A percentile compares a stretch with the other conserved stretches of the same genome.
These are phyloP conservation scores for Isoperla grammatica DNA, from an alignment of 2,888 invertebrate species.

Conservation along the genomic window DNA sequence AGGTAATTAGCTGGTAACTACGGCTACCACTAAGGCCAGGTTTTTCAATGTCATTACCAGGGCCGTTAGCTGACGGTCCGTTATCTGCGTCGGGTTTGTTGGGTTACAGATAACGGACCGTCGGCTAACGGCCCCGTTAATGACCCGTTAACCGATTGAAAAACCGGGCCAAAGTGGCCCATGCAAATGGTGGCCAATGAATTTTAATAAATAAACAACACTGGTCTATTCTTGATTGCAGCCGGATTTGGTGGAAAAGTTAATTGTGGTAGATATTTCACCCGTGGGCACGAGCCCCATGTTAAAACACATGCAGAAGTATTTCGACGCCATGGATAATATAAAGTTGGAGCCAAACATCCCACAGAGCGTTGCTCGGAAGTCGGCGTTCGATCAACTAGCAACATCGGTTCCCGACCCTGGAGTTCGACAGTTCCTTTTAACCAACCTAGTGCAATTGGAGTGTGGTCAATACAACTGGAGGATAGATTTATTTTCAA, in stretches of 20 bases:
- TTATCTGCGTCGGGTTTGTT: no score
- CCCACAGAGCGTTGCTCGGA: conserved; percentile 64
- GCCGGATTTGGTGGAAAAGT: conserved; percentile 58
- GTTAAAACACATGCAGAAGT: conserved; percentile 54
- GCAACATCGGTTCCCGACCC: conserved; percentile 46
- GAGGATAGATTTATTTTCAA: conserved; percentile 71
- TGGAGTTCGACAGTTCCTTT: conserved; percentile 60
- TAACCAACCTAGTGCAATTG: conserved; percentile 75
- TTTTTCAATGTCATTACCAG: not conserved
- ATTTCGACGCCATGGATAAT: conserved; percentile 61
- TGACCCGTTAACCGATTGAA: no score
- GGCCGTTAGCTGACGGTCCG: no score
- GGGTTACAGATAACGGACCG: no score
- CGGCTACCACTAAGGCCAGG: no score
- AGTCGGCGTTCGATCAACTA: conserved; percentile 60
- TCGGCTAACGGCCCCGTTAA: no score
- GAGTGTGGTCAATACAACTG: conserved; percentile 61
- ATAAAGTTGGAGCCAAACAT: conserved; percentile 56
- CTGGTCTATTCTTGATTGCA: conserved; percentile 39
- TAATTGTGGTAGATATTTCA: conserved; percentile 67
- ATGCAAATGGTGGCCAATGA: no score
- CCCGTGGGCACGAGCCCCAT: conserved; percentile 59
- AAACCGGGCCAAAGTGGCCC: not conserved
- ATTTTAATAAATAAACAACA: not conserved
- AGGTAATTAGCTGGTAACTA: no score